phyloP scores from a whole-genome alignment of 2,888 invertebrate species.

The Machimus atricapillus region DNA sequence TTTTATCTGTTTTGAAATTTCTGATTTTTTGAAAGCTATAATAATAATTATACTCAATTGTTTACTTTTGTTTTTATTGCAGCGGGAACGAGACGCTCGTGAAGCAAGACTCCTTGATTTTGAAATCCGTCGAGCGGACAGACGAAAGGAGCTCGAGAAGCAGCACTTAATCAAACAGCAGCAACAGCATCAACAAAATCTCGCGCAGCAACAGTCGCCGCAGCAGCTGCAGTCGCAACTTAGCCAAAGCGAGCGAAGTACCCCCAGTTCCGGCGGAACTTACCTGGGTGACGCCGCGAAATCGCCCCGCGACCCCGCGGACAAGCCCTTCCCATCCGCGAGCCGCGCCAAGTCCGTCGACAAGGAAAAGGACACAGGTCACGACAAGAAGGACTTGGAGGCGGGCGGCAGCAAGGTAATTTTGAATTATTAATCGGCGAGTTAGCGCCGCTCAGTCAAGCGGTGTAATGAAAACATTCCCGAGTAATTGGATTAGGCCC shows the following conservation, averaged over 20 bases:
- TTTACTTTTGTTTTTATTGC: background rate
- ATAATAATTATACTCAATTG: background rate
- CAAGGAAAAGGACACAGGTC: constrained; percentile 44
- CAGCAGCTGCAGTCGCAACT: constrained; percentile 34
- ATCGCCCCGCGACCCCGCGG: constrained; percentile 47
- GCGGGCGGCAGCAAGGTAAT: constrained; percentile 42
- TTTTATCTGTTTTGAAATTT: no score
- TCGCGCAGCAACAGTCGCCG: constrained; percentile 48
- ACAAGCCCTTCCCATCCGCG: constrained; percentile 51
- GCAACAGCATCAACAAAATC: constrained; percentile 38
- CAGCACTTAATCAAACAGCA: constrained; percentile 52
- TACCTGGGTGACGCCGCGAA: constrained; percentile 47
- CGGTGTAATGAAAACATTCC: background rate
- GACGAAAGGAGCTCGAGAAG: constrained; percentile 57
- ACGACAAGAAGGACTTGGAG: constrained; percentile 46
- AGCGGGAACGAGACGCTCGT: constrained; percentile 62
- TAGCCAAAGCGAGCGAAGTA: constrained; percentile 51
- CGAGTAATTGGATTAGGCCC: background rate
- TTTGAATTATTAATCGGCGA: background rate
- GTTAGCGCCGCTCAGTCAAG: background rate
- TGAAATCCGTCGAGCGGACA: constrained; percentile 61
- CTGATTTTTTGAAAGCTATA: no score
- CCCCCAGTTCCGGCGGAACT: constrained; percentile 51
- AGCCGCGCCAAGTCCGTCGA: constrained; percentile 26
- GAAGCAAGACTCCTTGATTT: constrained; percentile 62